Conservation (phyloP, 2,888 invertebrate genomes). For the Leptogaster cylindrica region DNA sequence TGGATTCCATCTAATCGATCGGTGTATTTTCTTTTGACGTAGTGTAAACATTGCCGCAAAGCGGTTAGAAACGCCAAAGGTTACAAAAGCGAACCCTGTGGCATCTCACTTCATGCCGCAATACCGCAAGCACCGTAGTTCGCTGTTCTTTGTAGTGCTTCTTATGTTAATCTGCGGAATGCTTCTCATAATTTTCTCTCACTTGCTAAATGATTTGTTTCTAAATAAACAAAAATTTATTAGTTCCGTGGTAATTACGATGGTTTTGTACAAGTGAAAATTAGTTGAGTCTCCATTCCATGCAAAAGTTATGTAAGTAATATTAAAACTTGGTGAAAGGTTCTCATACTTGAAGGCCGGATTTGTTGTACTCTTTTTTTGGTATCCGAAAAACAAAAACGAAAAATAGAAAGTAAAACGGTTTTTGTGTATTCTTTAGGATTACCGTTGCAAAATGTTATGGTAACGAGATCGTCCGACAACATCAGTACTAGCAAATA, state of each 20-base stretch:
- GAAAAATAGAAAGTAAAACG: background rate
- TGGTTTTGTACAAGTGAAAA: conserved; percentile 10
- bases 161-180: background rate
- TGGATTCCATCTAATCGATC: conserved; percentile 26
- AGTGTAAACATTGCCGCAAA: background rate
- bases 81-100: conserved; percentile 28
- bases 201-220: conserved; percentile 27
- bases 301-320: background rate
- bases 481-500: too few relatives aligned
- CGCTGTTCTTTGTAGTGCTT: background rate
- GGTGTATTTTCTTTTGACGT: background rate
- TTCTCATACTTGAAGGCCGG: background rate
- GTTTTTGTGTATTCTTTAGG: too few relatives aligned
- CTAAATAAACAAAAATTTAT: conserved; percentile 22
- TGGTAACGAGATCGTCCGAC: too few relatives aligned
- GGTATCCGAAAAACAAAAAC: background rate
- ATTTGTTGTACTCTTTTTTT: conserved; percentile 6
- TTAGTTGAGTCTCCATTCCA: background rate
- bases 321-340: conserved; percentile 22
- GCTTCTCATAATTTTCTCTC: conserved; percentile 14
- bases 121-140: background rate
- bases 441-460: too few relatives aligned
- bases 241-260: conserved; percentile 10
- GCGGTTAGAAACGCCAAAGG: conserved; percentile 9
- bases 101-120: background rate